These are phyloP conservation scores for Drosophila ogumai DNA, from an alignment of 1,140 invertebrate genomes.

Conservation along the genomic window DNA sequence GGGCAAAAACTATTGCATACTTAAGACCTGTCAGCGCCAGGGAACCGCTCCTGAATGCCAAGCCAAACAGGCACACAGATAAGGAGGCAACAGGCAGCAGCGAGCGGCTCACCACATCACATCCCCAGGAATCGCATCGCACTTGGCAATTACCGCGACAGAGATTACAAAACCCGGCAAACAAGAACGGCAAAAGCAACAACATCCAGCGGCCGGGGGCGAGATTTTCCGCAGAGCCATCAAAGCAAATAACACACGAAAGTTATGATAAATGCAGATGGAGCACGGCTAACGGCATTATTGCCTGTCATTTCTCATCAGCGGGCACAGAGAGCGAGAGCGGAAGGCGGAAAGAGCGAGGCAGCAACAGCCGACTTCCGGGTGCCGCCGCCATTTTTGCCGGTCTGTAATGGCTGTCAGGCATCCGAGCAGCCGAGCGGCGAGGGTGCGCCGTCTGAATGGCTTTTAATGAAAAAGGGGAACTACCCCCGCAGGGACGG, in stretches of 20 bases:
- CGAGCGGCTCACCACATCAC: not conserved
- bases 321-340: constrained; percentile 12
- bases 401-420: constrained; percentile 59
- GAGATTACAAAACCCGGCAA: constrained; percentile 40
- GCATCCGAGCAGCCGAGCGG: constrained; percentile 6
- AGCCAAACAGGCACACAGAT: constrained; percentile 50
- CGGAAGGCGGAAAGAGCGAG: constrained; percentile 1
- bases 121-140: constrained; percentile 19
- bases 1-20: constrained; percentile 41
- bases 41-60: constrained; percentile 40
- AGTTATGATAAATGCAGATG: constrained; percentile 84
- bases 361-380: constrained; percentile 71
- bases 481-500: not conserved
- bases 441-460: constrained; percentile 60
- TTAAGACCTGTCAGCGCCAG: constrained; percentile 6
- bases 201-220: constrained; percentile 27
- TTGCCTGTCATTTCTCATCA: constrained; percentile 83
- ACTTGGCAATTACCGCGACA: constrained; percentile 56
- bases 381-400: constrained; percentile 63
- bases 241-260: constrained; percentile 75
- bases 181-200: constrained; percentile 27
- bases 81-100: constrained; percentile 45
- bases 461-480: constrained; percentile 68
- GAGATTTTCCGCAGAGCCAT: constrained; percentile 43
- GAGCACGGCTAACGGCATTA: constrained; percentile 75